Base-by-base conservation (phyloP, 2,888 invertebrate genomes). In the Adelognathus sp. region DNA sequence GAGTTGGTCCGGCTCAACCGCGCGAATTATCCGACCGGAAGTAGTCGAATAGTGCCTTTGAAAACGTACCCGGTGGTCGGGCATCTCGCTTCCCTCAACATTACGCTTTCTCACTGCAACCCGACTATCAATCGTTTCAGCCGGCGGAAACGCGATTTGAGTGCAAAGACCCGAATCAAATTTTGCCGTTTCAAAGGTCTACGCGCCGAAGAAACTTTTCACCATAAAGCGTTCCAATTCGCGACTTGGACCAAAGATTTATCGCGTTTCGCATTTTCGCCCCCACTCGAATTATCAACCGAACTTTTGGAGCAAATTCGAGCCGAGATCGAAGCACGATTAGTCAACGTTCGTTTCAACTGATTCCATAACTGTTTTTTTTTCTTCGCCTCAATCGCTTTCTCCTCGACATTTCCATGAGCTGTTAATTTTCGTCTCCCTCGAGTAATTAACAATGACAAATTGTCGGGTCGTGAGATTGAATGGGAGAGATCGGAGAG, bases 41-140 rank as follows among this genome's bases (percentile, higher is more conserved):
- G 66, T 77, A 77, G 66, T 77, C 63, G 41, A 64, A 64, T 69
- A 33, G 50, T 31, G 58, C 58, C 63, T 77, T 67, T 27, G 54
- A 72, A 72, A 72, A 64, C 50, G 67, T 54, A 24, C n/a, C 11
- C 18, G 18, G 44, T 27, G 27, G 44, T 11, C 9, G 52, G 29
- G 21, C 18, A 36, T 16, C 27, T 14, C 41, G 6, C 18, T 7
- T 16, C 52, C 41, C 54, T 21, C 11, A 16, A 4, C 27, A 16
- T 39, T 50, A 24, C 46, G 18, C 18, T 33, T 16, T 61, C 33
- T 11, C 50, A n/a, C 56, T 27, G 2, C 6, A 9, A 21, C 3
- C 14, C 14, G 33, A 39, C 56, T 75, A 70, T 75, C 70, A 70
- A 79, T 79, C 60, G 33, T 60, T 60, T 61, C 21, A 46, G n/a